Evolutionary conservation across 2,888 invertebrate genomes (phyloP).

Genomic region (Parnassius smintheus): DNA sequence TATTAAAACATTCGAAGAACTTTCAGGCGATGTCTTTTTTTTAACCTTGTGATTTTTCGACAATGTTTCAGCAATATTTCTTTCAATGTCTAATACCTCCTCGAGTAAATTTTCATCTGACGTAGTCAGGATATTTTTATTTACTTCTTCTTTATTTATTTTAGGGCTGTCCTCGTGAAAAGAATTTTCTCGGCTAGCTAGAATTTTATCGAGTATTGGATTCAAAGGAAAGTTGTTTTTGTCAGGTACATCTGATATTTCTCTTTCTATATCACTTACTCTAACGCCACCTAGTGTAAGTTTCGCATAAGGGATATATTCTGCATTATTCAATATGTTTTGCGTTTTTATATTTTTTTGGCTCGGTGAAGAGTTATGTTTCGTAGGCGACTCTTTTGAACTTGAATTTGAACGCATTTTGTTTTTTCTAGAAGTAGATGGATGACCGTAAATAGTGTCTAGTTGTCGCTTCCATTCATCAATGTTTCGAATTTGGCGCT

Average conservation of each 20-base stretch:
- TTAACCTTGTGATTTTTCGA: conserved; percentile 43
- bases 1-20: conserved; percentile 34
- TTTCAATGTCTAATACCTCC: conserved; percentile 69
- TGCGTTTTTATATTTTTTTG: conserved; percentile 26
- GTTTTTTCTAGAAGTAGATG: conserved; percentile 40
- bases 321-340: conserved; percentile 49
- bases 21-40: conserved; percentile 31
- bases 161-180: conserved; percentile 48
- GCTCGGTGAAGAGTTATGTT: conserved; percentile 35
- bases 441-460: conserved; percentile 55
- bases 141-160: conserved; percentile 39
- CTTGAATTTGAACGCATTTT: conserved; percentile 34
- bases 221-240: conserved; percentile 55
- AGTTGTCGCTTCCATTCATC: conserved; percentile 68
- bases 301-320: conserved; percentile 74
- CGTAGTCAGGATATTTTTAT: conserved; percentile 54
- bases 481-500: conserved; percentile 44
- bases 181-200: conserved; percentile 65
- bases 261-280: conserved; percentile 67
- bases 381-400: conserved; percentile 32
- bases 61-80: conserved; percentile 56
- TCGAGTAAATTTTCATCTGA: conserved; percentile 73
- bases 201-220: conserved; percentile 66
- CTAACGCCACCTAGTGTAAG: conserved; percentile 70
- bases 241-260: conserved; percentile 57